Evolutionary conservation across 2,797 vertebrate genomes (phyloP), one percentile per base, ranked within the genome.

Genomic region (Eremophila alpestris): DNA sequence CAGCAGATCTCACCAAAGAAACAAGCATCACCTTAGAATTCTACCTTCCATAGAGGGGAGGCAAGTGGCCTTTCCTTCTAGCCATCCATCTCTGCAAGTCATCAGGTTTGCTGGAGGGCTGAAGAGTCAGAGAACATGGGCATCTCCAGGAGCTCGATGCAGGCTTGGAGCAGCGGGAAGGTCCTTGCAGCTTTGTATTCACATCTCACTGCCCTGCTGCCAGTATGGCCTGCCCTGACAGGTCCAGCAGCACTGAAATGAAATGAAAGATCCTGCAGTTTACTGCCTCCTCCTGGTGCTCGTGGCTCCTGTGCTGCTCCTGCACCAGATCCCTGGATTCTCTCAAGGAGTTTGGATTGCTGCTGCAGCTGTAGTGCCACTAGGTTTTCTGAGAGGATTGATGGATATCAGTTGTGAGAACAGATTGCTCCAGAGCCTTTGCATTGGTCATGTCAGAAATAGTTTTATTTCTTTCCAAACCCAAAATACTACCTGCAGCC

Each of bases 371-470:
- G 26, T 21, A 48, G 6, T 18, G 23, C 49, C 41, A 56, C 62
- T 51, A 46, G 12, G 11, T 26, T 65, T 79, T 38, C 77, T 1
- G 0, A 51, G 34, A 76, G 23, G 32, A 82, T 9, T 0, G 0
- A 36, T 14, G 23, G 41, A 51, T 54, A 34, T 40, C 9, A 13
- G 10, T 7, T 5, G 7, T 75, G 54, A 6, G 7, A 36, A 64
- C 3, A 49, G 21, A 69, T n/a, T 46, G 23, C 30, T 70, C 45
- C 62, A 43, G 10, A 74, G 38, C 34, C 20, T 14, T 55, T 49
- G 32, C 5, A 29, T 54, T 85, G 64, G 32, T 67, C 29, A 15
- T 17, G 16, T 71, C 38, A 73, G 70, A 75, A 75, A 38, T 14
- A 2, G 13, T 46, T 88, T 83, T 80, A 90, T 76, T 82, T 60